Evolutionary conservation across 1,140 invertebrate species (phyloP).

Genomic region (Magallana angulata): DNA sequence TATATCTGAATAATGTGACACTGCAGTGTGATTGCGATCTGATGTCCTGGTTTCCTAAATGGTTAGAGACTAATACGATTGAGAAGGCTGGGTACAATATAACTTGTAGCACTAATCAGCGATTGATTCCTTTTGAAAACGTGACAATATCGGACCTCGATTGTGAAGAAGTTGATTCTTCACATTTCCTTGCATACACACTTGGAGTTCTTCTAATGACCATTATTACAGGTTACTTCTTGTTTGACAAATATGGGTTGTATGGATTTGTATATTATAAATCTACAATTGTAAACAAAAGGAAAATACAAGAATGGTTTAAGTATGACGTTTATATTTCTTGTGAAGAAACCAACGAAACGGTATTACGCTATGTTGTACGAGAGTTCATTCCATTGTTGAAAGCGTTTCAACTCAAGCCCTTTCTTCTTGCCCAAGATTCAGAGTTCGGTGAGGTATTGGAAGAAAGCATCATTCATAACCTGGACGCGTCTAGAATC

Average conservation of each 20-base stretch:
- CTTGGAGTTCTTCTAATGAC: neutral
- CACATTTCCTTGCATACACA: neutral
- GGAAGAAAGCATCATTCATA: neutral
- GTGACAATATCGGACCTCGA: neutral
- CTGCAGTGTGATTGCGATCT: no score
- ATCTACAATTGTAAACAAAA: neutral
- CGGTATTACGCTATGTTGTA: neutral
- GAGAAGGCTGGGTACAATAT: no score
- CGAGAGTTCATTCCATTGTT: neutral
- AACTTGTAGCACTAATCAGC: no score
- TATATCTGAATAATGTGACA: no score
- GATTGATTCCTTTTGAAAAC: neutral
- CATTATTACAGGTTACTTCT: neutral
- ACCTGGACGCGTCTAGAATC: neutral
- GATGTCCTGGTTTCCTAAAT: no score
- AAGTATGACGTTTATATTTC: neutral
- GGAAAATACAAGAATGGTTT: neutral
- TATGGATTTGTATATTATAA: neutral
- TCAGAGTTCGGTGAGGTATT: neutral
- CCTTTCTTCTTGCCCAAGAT: neutral
- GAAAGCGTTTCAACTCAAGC: neutral
- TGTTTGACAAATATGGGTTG: neutral
- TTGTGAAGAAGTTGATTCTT: no score
- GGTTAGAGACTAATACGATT: no score
- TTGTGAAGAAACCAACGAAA: neutral